Conservation (phyloP, 2,113 vertebrate species). For the Ancistrus triradiatus region DNA sequence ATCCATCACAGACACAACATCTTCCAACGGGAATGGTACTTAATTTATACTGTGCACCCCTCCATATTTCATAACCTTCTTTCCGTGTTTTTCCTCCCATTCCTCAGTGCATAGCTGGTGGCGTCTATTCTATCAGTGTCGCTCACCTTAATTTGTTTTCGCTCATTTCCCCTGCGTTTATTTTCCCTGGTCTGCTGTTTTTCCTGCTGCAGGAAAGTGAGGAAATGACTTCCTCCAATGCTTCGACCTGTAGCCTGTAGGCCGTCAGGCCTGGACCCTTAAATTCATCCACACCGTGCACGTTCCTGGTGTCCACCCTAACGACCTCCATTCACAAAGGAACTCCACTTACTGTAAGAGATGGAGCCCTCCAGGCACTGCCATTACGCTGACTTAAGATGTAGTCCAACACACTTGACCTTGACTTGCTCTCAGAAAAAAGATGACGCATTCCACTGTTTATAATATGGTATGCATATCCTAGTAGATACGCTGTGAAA, state of each 20-base stretch:
- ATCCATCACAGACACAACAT: neutral
- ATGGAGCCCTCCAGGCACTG: constrained; percentile 1
- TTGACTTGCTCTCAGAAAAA: constrained; percentile 9
- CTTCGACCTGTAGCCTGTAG: constrained; percentile 43
- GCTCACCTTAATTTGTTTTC: constrained; percentile 51
- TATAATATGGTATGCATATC: constrained; percentile 46
- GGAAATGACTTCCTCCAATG: constrained; percentile 59
- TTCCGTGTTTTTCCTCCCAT: neutral
- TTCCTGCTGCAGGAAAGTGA: constrained; percentile 54
- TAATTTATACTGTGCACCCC: neutral
- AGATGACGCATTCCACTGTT: constrained; percentile 32
- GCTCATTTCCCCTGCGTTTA: constrained; percentile 46
- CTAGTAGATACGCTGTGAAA: constrained; percentile 43
- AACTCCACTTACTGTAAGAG: constrained; percentile 26
- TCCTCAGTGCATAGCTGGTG: constrained; percentile 4
- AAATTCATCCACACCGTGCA: constrained; percentile 26
- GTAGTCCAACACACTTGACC: constrained; percentile 41
- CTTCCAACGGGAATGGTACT: neutral
- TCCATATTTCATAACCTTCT: neutral
- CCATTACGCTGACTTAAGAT: constrained; percentile 28
- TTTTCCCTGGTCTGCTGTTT: constrained; percentile 54
- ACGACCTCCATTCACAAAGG: constrained; percentile 28
- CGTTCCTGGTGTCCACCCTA: constrained; percentile 30
- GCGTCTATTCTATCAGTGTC: constrained; percentile 38
- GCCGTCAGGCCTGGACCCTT: constrained; percentile 21